phyloP scores from a whole-genome alignment of 1,140 invertebrate genomes.

The Stratiolaelaps scimitus region DNA sequence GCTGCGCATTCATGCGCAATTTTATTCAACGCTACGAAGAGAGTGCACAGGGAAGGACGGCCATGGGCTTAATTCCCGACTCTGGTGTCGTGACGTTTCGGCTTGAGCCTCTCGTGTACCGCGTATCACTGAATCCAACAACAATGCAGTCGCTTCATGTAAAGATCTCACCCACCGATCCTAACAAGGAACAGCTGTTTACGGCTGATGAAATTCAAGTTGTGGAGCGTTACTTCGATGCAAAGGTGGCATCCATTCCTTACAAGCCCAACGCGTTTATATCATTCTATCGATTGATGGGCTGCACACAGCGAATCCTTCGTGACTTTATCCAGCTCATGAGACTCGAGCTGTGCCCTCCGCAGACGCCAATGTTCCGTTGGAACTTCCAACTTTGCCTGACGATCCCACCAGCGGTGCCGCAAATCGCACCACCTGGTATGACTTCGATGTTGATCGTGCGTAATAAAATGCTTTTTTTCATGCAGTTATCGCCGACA shows the following conservation, averaged over 20 bases:
- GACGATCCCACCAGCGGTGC: slow-evolving; percentile 69
- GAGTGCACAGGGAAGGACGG: slow-evolving; percentile 37
- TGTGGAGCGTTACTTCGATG: slow-evolving; percentile 82
- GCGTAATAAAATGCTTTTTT: slow-evolving; percentile 74
- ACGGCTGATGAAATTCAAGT: slow-evolving; percentile 69
- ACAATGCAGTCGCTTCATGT: slow-evolving; percentile 79
- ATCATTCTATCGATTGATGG: slow-evolving; percentile 66
- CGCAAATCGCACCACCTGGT: slow-evolving; percentile 61
- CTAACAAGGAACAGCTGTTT: slow-evolving; percentile 71
- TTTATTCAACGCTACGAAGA: slow-evolving; percentile 73
- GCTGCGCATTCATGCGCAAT: slow-evolving; percentile 75
- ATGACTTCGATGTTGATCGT: slow-evolving; percentile 67
- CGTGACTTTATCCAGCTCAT: slow-evolving; percentile 84
- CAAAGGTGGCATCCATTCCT: slow-evolving; percentile 54
- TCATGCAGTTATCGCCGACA: slow-evolving; percentile 43
- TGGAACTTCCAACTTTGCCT: slow-evolving; percentile 83
- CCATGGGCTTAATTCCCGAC: slow-evolving; percentile 45
- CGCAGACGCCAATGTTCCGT: slow-evolving; percentile 49
- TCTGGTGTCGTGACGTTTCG: slow-evolving; percentile 81
- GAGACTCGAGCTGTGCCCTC: slow-evolving; percentile 55
- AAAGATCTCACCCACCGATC: slow-evolving; percentile 62
- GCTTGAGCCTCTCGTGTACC: slow-evolving; percentile 65
- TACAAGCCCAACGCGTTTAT: slow-evolving; percentile 74
- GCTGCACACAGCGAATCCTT: slow-evolving; percentile 64
- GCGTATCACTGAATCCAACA: slow-evolving; percentile 65